Evolutionary conservation across 2,113 vertebrate genomes (phyloP).

Genomic region (Gambusia affinis): DNA sequence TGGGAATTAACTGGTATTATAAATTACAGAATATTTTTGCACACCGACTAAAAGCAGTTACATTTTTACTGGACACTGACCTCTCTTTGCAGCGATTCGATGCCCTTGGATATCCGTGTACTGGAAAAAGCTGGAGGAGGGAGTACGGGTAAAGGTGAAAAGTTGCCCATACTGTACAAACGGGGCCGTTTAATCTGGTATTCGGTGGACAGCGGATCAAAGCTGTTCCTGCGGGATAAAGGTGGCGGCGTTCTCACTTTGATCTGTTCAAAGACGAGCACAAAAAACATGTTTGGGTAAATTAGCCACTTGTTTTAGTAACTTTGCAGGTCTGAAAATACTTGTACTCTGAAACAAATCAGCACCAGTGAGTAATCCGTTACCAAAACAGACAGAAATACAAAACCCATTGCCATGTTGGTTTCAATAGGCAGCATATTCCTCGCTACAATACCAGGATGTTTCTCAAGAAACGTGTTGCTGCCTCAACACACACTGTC

Average conservation of each 20-base stretch:
- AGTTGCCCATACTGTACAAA: slow-evolving; percentile 89
- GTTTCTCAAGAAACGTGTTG: slow-evolving; percentile 37
- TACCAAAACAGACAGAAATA: slow-evolving; percentile 24
- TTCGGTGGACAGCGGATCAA: slow-evolving; percentile 89
- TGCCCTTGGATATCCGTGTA: slow-evolving; percentile 78
- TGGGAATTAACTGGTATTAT: not conserved
- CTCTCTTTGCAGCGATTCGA: slow-evolving; percentile 78
- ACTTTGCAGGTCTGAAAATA: slow-evolving; percentile 2
- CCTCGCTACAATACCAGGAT: slow-evolving; percentile 22
- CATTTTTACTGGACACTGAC: slow-evolving; percentile 64
- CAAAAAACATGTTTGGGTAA: not conserved
- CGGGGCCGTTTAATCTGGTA: slow-evolving; percentile 86
- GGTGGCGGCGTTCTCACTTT: slow-evolving; percentile 65
- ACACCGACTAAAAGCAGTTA: not conserved
- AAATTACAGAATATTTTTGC: not conserved
- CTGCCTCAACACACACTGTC: slow-evolving; percentile 48
- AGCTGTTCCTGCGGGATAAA: slow-evolving; percentile 90
- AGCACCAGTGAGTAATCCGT: not conserved
- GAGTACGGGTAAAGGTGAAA: slow-evolving; percentile 64
- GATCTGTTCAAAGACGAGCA: slow-evolving; percentile 74
- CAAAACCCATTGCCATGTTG: slow-evolving; percentile 23
- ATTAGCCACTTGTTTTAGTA: not conserved
- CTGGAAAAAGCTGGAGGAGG: slow-evolving; percentile 69
- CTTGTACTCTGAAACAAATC: not conserved
- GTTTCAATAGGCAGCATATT: slow-evolving; percentile 32